Evolutionary conservation across 2,888 invertebrate genomes (phyloP).

Genomic region (Cyrtodaria siliqua): DNA sequence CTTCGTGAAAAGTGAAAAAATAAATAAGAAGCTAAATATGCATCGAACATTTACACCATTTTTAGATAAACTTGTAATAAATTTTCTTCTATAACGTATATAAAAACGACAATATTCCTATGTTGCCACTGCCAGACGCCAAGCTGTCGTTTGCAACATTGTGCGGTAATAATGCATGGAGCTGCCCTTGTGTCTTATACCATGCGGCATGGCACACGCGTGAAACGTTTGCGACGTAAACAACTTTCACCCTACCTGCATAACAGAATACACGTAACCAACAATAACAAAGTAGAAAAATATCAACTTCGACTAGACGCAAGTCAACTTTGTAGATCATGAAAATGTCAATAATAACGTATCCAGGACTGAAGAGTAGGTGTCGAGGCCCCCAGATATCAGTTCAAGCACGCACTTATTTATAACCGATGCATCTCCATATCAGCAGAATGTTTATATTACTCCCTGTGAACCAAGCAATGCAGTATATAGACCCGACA

Average conservation of each 20-base stretch:
- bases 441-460: slow-evolving; percentile 56
- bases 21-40: slow-evolving; percentile 42
- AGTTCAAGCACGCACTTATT: slow-evolving; percentile 20
- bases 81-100: neutral
- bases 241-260: slow-evolving; percentile 29
- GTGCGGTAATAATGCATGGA: neutral
- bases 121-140: neutral
- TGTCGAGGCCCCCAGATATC: neutral
- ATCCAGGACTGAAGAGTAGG: neutral
- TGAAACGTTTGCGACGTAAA: neutral
- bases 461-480: slow-evolving; percentile 58
- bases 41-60: slow-evolving; percentile 33
- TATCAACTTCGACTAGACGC: slow-evolving; percentile 67
- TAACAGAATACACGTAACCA: slow-evolving; percentile 66
- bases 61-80: slow-evolving; percentile 1
- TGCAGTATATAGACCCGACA: slow-evolving; percentile 24
- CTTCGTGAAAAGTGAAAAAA: slow-evolving; percentile 42
- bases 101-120: slow-evolving; percentile 11
- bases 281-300: slow-evolving; percentile 71
- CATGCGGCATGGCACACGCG: neutral
- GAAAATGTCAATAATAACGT: neutral
- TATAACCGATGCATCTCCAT: slow-evolving; percentile 35
- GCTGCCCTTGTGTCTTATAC: slow-evolving; percentile 16
- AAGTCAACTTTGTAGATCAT: slow-evolving; percentile 54
- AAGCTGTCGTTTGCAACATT: neutral